Conservation (phyloP, 2,797 vertebrate genomes). For the Sebastes iracundus region DNA sequence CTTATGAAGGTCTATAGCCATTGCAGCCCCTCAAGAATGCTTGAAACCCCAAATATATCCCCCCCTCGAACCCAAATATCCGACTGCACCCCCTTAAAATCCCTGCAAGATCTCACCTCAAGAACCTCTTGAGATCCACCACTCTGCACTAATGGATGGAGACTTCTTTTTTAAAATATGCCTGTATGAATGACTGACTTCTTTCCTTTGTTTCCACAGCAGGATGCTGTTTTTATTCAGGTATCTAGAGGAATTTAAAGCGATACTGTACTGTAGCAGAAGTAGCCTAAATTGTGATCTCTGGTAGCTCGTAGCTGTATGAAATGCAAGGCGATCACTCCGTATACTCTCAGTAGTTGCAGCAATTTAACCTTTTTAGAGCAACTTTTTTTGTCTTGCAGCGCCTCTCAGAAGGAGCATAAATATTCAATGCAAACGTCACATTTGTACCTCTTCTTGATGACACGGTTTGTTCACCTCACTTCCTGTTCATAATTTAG, state of each 20-base stretch:
- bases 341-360: conserved; percentile 53
- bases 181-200: conserved; percentile 27
- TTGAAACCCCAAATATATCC: background rate
- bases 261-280: conserved; percentile 65
- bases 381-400: conserved; percentile 44
- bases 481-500: conserved; percentile 52
- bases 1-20: background rate
- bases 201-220: conserved; percentile 40
- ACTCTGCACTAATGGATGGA: conserved; percentile 45
- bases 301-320: conserved; percentile 59
- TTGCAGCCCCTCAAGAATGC: background rate
- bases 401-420: conserved; percentile 41
- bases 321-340: conserved; percentile 52
- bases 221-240: conserved; percentile 72
- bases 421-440: conserved; percentile 31
- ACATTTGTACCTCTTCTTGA: conserved; percentile 49
- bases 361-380: conserved; percentile 57
- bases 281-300: conserved; percentile 62
- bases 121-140: background rate
- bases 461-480: conserved; percentile 49
- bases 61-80: background rate
- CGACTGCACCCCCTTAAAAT: background rate
- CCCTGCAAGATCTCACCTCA: background rate
- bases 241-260: conserved; percentile 68
- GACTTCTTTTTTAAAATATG: conserved; percentile 22